Conservation (phyloP, 2,797 vertebrate genomes). For the Sus cebifrons region DNA sequence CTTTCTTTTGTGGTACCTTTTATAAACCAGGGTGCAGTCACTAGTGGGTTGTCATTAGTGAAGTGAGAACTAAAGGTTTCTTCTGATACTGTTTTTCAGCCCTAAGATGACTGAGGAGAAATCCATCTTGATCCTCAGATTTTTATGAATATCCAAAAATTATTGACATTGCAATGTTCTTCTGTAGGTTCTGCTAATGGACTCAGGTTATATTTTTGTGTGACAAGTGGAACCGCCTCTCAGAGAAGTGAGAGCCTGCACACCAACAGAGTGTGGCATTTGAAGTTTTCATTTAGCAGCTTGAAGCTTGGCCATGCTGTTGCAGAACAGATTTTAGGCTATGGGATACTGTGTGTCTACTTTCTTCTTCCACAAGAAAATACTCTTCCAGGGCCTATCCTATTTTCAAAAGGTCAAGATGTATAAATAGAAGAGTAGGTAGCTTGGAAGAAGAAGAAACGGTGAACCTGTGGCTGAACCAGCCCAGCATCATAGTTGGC, state of each 20-base stretch:
- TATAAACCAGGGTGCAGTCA: not conserved
- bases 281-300: constrained; percentile 36
- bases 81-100: constrained; percentile 27
- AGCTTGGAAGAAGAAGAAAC: constrained; percentile 19
- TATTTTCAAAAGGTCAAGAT: constrained; percentile 31
- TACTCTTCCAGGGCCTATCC: not conserved
- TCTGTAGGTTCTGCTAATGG: not conserved
- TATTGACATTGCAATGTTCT: not conserved
- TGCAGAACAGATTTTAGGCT: constrained; percentile 26
- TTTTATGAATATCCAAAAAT: not conserved
- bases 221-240: not conserved
- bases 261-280: not conserved
- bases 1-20: not conserved
- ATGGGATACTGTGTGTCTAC: not conserved
- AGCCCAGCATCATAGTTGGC: constrained; percentile 39
- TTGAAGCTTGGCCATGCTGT: not conserved
- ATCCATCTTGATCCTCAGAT: not conserved
- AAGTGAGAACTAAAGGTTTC: not conserved
- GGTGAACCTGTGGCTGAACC: constrained; percentile 4
- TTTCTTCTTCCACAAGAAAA: constrained; percentile 67
- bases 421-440: constrained; percentile 28
- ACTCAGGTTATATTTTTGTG: not conserved
- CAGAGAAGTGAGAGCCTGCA: not conserved
- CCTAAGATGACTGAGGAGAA: not conserved
- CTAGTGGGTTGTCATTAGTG: not conserved